These are phyloP conservation scores for Amphipyra berbera DNA, from an alignment of 2,888 invertebrate genomes.

Conservation along the genomic window DNA sequence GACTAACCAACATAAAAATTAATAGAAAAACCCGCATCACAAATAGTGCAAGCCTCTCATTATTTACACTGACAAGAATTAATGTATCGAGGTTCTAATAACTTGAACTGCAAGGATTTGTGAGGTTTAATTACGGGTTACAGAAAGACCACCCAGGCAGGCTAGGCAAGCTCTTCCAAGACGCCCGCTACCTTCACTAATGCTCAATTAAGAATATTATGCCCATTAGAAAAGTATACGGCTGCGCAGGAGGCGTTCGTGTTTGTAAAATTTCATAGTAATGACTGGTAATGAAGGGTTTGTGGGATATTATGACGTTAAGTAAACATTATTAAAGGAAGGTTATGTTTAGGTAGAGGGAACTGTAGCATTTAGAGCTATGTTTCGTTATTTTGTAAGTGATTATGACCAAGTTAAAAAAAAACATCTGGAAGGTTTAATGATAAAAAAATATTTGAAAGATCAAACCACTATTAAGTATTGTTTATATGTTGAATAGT, in stretches of 20 bases:
- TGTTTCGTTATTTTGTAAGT: conserved; percentile 14
- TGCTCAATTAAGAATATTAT: conserved; percentile 65
- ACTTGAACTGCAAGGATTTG: conserved; percentile 56
- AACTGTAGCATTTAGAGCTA: conserved; percentile 1
- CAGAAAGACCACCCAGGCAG: conserved; percentile 71
- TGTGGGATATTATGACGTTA: conserved; percentile 20
- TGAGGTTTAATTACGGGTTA: conserved; percentile 60
- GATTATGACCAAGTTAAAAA: too few species aligned
- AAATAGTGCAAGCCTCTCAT: conserved; percentile 15
- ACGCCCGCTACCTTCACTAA: conserved; percentile 48
- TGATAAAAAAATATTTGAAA: too few species aligned
- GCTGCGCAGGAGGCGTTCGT: conserved; percentile 29
- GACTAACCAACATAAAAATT: too few species aligned
- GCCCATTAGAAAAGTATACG: conserved; percentile 63
- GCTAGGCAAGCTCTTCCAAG: conserved; percentile 50
- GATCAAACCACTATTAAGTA: too few species aligned
- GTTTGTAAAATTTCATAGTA: conserved; percentile 46
- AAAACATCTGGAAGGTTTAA: neutral
- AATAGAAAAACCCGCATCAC: conserved; percentile 23
- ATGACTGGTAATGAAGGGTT: conserved; percentile 45
- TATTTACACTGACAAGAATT: conserved; percentile 32
- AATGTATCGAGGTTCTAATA: conserved; percentile 38
- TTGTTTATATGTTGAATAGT: neutral
- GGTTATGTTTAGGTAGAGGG: conserved; percentile 11
- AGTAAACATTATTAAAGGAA: conserved; percentile 39